These are phyloP conservation scores for Symphodus melops DNA, from an alignment of 2,113 vertebrate species.

Conservation along the genomic window DNA sequence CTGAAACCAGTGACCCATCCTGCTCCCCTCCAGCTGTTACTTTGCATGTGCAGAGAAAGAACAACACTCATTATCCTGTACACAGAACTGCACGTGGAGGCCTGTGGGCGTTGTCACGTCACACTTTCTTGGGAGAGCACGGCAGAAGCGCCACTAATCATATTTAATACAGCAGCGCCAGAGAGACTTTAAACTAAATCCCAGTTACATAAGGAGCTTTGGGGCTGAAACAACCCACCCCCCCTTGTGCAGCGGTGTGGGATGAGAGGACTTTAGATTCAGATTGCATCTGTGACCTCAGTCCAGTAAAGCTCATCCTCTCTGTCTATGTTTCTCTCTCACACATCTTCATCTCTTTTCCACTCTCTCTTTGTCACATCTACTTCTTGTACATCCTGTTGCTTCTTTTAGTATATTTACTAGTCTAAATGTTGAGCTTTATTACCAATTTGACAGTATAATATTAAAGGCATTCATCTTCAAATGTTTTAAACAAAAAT, in stretches of 20 bases:
- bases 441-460: not conserved
- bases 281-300: constrained; percentile 76
- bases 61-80: constrained; percentile 43
- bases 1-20: constrained; percentile 39
- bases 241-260: constrained; percentile 57
- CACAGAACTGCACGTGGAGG: constrained; percentile 46
- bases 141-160: constrained; percentile 77
- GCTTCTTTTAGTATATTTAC: constrained; percentile 8
- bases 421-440: not conserved
- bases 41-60: constrained; percentile 57
- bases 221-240: constrained; percentile 63
- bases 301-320: constrained; percentile 65
- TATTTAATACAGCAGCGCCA: constrained; percentile 79
- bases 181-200: constrained; percentile 77
- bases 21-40: constrained; percentile 55
- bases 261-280: constrained; percentile 74
- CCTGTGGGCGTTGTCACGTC: constrained; percentile 60
- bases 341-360: constrained; percentile 34
- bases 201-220: constrained; percentile 82
- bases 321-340: constrained; percentile 40
- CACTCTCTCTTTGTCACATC: not conserved
- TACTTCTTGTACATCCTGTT: constrained; percentile 29
- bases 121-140: constrained; percentile 59
- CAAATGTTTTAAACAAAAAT: not conserved
- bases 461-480: not conserved